A percentile compares a stretch with the other conserved stretches of the same genome.
Conservation (phyloP, 2,888 invertebrate species). For the Phorcus lineatus region DNA sequence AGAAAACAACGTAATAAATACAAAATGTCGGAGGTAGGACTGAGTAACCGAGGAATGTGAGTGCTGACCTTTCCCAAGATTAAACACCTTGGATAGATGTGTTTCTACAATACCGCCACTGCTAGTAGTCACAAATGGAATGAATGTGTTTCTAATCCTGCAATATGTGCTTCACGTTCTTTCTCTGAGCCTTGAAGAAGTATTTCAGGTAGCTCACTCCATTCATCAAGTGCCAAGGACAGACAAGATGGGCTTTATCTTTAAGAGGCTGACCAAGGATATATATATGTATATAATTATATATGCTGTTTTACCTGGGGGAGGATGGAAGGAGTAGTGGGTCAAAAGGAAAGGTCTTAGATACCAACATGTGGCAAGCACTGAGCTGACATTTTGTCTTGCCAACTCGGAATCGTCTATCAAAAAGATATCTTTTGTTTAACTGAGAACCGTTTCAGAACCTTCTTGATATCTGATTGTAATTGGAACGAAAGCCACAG, state of each 20-base stretch:
- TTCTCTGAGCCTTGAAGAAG: not conserved
- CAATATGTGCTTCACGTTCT: not conserved
- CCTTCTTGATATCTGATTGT: too few relatives aligned
- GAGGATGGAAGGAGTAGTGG: too few relatives aligned
- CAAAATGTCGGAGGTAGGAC: slow-evolving; percentile 5
- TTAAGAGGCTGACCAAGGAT: too few relatives aligned
- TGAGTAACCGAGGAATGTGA: slow-evolving; percentile 9
- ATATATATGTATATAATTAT: too few relatives aligned
- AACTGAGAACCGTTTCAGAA: too few relatives aligned
- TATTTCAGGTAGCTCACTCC: not conserved
- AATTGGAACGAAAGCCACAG: too few relatives aligned
- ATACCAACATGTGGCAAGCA: too few relatives aligned
- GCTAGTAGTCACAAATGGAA: not conserved
- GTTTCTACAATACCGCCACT: not conserved
- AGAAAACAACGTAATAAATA: not conserved
- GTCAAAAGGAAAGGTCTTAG: too few relatives aligned
- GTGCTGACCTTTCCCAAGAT: slow-evolving; percentile 6
- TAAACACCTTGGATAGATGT: slow-evolving; percentile 15
- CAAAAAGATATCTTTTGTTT: too few relatives aligned
- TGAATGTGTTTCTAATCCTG: slow-evolving; percentile 6
- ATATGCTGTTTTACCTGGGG: too few relatives aligned
- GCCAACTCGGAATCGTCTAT: too few relatives aligned
- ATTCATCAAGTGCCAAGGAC: slow-evolving; percentile 2
- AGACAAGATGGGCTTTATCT: not conserved
- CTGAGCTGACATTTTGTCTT: too few relatives aligned